Conservation (phyloP, 2,888 invertebrate species). For the Meta bourneti region DNA sequence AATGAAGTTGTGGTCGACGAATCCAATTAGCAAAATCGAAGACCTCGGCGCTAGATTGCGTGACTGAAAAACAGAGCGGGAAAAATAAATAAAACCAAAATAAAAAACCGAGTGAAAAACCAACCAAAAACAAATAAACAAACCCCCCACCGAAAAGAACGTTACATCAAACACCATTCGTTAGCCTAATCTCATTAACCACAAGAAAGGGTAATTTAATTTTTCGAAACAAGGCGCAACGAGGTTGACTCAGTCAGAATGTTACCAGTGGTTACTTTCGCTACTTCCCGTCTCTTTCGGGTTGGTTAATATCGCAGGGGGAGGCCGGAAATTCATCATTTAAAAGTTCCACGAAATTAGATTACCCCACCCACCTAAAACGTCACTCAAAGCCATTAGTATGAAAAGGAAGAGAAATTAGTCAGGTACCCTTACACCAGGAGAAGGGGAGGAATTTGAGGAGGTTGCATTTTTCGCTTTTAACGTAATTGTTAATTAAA, state of each 20-base stretch:
- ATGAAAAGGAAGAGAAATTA: background rate
- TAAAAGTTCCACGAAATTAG: slow-evolving; percentile 22
- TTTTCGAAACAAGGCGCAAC: background rate
- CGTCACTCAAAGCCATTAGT: background rate
- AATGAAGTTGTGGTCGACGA: background rate
- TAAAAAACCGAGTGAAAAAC: background rate
- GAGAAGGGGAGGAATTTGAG: background rate
- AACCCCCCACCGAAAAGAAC: background rate
- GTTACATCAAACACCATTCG: background rate
- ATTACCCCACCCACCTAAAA: slow-evolving; percentile 4
- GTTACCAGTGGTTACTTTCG: background rate
- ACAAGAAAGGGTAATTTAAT: slow-evolving; percentile 27
- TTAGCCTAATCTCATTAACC: slow-evolving; percentile 33
- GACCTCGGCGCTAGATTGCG: background rate
- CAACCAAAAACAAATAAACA: background rate
- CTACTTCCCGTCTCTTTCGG: background rate
- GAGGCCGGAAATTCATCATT: slow-evolving; percentile 18
- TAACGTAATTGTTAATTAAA: slow-evolving; percentile 39
- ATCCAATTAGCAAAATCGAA: slow-evolving; percentile 1
- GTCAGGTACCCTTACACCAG: background rate
- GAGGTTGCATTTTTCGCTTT: background rate
- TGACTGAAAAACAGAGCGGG: background rate
- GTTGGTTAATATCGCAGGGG: background rate
- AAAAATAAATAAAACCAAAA: background rate
- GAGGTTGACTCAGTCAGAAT: background rate